phyloP scores from a whole-genome alignment of 2,113 vertebrate species.

The Ibidorhyncha struthersii region DNA sequence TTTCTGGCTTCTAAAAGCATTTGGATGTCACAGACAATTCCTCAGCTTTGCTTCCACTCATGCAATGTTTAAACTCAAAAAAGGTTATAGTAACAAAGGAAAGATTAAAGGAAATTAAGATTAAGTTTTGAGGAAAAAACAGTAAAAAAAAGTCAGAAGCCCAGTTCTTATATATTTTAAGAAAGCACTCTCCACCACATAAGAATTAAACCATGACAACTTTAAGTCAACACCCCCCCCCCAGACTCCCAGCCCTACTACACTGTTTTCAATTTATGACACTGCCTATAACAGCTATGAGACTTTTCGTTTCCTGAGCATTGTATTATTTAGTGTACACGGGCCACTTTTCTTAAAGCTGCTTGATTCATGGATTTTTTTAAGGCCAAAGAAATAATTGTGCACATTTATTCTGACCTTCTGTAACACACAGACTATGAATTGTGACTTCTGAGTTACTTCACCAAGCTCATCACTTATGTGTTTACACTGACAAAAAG shows the following conservation, averaged over 20 bases:
- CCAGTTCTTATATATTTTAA: neutral
- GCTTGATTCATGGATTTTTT: neutral
- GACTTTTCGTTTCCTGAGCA: neutral
- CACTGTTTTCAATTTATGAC: neutral
- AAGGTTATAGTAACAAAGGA: neutral
- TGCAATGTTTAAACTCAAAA: neutral
- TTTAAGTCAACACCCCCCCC: neutral
- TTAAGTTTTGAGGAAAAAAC: neutral
- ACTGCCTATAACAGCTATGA: neutral
- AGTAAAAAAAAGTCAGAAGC: neutral
- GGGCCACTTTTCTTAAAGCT: neutral
- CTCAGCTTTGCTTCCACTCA: neutral
- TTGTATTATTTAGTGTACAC: neutral
- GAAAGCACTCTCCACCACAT: neutral
- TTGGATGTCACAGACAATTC: neutral
- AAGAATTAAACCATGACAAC: neutral
- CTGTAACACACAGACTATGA: neutral
- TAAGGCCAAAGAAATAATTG: neutral
- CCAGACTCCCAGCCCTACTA: neutral
- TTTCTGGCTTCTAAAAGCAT: neutral
- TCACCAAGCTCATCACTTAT: neutral
- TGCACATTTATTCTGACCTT: neutral
- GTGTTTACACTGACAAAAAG: neutral
- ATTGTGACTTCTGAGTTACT: neutral
- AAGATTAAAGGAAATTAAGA: neutral